phyloP scores from a whole-genome alignment of 2,113 vertebrate genomes.

The Peromyscus polionotus region DNA sequence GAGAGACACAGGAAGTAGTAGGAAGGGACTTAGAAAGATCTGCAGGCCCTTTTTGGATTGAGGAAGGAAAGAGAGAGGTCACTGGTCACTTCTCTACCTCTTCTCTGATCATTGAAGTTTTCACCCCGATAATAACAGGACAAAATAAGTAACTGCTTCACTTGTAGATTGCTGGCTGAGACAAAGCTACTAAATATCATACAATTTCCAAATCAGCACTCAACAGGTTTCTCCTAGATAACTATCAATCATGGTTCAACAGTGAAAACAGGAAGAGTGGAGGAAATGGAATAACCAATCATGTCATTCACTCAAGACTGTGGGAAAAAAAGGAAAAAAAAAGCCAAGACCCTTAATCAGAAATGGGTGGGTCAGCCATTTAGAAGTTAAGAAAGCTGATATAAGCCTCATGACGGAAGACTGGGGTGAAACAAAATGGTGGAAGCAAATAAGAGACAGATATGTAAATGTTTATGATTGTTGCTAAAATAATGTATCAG shows the following conservation, averaged over 20 bases:
- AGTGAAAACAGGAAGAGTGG: neutral
- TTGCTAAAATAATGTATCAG: neutral
- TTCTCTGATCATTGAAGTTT: too few relatives aligned
- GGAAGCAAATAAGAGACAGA: neutral
- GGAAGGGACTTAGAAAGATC: too few relatives aligned
- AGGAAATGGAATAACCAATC: neutral
- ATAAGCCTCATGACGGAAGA: neutral
- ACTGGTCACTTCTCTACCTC: too few relatives aligned
- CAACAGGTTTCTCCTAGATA: neutral
- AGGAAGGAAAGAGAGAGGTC: too few relatives aligned
- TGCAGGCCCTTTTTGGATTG: too few relatives aligned
- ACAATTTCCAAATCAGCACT: neutral
- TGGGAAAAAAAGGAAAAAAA: neutral
- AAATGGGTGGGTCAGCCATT: neutral
- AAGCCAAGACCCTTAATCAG: neutral
- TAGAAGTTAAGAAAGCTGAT: slow-evolving; percentile 23
- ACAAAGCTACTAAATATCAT: neutral
- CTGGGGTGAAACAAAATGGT: neutral
- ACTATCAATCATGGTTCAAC: neutral
- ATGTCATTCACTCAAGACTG: neutral
- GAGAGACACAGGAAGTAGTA: too few relatives aligned
- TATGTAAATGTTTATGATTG: neutral
- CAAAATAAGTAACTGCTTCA: neutral
- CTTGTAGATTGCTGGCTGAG: neutral
- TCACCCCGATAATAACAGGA: too few relatives aligned